A percentile compares a stretch with the other conserved stretches of the same genome.
Evolutionary conservation across 2,888 invertebrate genomes (phyloP).

Genomic region (Sympetrum striolatum): DNA sequence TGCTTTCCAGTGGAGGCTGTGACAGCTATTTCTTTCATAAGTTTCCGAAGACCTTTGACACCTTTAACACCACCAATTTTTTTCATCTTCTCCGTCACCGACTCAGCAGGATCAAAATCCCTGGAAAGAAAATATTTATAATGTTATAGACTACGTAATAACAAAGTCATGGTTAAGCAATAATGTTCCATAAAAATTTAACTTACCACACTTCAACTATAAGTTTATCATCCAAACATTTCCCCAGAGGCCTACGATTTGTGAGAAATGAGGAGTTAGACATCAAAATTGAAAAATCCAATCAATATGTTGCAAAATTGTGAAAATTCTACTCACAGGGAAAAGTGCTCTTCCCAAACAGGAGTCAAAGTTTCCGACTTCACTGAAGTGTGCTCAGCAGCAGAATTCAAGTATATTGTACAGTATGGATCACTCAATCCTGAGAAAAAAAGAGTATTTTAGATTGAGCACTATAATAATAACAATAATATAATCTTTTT

Average conservation of each 20-base stretch:
- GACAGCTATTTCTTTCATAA: slow-evolving; percentile 89
- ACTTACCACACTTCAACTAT: slow-evolving; percentile 82
- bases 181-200: slow-evolving; percentile 13
- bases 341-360: slow-evolving; percentile 96
- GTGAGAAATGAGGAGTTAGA: slow-evolving; percentile 43
- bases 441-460: slow-evolving; percentile 52
- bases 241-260: slow-evolving; percentile 78
- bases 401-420: slow-evolving; percentile 83
- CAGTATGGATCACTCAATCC: slow-evolving; percentile 98
- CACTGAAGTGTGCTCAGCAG: slow-evolving; percentile 84
- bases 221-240: slow-evolving; percentile 74
- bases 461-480: not conserved
- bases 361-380: slow-evolving; percentile 90
- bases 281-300: not conserved
- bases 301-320: not conserved
- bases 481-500: too few relatives aligned
- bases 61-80: slow-evolving; percentile 87
- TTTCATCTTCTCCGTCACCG: slow-evolving; percentile 85
- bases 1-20: slow-evolving; percentile 94
- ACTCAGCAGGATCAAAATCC: slow-evolving; percentile 92
- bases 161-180: not conserved
- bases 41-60: slow-evolving; percentile 79
- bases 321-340: slow-evolving; percentile 80
- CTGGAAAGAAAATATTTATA: slow-evolving; percentile 56
- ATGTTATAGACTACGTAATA: too few relatives aligned